A percentile compares a stretch with the other conserved stretches of the same genome.
These are phyloP conservation scores for Gymnocypris eckloni DNA, from an alignment of 2,797 vertebrate species.

Conservation along the genomic window DNA sequence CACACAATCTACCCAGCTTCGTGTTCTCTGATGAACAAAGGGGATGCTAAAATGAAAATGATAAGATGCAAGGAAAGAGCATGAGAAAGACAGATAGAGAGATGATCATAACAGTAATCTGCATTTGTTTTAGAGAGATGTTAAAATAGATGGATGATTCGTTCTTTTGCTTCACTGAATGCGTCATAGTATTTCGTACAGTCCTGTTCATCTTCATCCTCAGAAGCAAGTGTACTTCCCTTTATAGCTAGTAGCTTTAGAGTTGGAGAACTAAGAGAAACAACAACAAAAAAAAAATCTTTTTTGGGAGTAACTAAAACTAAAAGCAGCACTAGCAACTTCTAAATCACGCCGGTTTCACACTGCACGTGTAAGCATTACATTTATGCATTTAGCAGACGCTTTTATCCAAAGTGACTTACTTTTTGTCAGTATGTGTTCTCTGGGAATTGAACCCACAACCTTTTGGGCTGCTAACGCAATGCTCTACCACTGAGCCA, in stretches of 20 bases:
- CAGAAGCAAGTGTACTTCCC: slow-evolving; percentile 9
- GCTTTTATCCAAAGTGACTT: too few species aligned
- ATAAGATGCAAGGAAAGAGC: slow-evolving; percentile 30
- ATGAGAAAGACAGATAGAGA: slow-evolving; percentile 18
- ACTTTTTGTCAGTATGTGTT: too few species aligned
- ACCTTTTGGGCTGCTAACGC: too few species aligned
- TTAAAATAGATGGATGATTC: slow-evolving; percentile 25
- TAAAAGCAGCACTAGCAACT: neutral
- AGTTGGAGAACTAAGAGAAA: neutral
- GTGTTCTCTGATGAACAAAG: slow-evolving; percentile 18
- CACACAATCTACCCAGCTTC: slow-evolving; percentile 30
- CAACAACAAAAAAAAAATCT: neutral
- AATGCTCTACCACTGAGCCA: too few species aligned
- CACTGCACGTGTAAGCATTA: too few species aligned
- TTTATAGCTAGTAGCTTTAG: neutral
- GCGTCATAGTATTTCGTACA: slow-evolving; percentile 16
- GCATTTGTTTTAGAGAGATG: slow-evolving; percentile 36
- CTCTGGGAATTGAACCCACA: too few species aligned
- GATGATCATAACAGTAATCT: slow-evolving; percentile 5
- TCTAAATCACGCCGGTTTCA: neutral
- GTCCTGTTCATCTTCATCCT: slow-evolving; percentile 8
- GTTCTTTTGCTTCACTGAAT: slow-evolving; percentile 30
- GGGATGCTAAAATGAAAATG: slow-evolving; percentile 30
- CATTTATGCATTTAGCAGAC: too few species aligned
- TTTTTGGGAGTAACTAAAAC: neutral